Conservation (phyloP, 2,797 vertebrate species). For the Ibycter americanus region DNA sequence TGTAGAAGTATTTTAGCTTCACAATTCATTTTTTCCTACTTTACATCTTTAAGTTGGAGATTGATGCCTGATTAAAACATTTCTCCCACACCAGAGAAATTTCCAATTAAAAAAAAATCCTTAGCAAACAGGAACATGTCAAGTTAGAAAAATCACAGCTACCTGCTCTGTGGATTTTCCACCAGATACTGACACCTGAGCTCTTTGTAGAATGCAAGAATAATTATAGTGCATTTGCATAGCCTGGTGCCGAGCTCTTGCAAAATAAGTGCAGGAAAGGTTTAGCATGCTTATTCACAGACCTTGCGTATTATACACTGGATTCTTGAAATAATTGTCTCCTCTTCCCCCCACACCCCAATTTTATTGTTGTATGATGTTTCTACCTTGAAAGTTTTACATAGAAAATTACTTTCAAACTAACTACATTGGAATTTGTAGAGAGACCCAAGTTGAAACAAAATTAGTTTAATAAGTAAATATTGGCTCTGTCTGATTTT, state of each 20-base stretch:
- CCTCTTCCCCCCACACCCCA: background rate
- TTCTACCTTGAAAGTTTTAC: conserved; percentile 12
- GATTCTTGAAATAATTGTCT: background rate
- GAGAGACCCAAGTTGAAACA: background rate
- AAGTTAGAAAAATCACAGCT: conserved; percentile 48
- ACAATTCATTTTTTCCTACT: background rate
- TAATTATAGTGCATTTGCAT: conserved; percentile 50
- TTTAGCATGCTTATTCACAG: background rate
- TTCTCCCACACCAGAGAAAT: conserved; percentile 6
- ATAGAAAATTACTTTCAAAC: conserved; percentile 12
- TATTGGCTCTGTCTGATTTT: background rate
- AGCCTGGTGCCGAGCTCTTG: background rate
- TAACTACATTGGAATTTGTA: background rate
- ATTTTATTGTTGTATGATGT: background rate
- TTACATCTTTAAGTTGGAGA: conserved; percentile 5
- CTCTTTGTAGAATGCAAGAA: background rate
- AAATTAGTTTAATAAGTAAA: background rate
- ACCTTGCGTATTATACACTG: background rate
- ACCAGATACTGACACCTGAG: conserved; percentile 13
- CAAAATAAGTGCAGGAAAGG: background rate
- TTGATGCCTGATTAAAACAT: conserved; percentile 51
- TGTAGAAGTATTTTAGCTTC: background rate
- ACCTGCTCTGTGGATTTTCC: conserved; percentile 16
- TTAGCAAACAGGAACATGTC: conserved; percentile 25
- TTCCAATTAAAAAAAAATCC: conserved; percentile 42